These are phyloP conservation scores for Conger conger DNA, from an alignment of 2,113 vertebrate genomes.

Conservation along the genomic window DNA sequence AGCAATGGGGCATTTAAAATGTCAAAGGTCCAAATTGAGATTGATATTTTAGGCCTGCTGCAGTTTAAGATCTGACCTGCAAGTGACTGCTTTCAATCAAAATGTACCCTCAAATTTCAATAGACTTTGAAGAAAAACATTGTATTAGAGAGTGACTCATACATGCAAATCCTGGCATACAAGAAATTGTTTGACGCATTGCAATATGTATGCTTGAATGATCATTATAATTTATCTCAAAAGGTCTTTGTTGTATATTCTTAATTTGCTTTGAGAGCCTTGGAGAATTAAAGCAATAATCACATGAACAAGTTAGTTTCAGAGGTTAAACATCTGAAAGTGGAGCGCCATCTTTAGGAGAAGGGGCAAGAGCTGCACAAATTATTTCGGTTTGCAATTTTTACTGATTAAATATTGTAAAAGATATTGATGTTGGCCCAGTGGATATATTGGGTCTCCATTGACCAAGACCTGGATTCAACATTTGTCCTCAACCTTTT, in stretches of 20 bases:
- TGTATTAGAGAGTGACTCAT: neutral
- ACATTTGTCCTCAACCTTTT: no score
- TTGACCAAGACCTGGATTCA: no score
- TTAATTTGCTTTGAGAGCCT: neutral
- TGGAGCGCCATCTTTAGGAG: neutral
- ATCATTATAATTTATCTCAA: neutral
- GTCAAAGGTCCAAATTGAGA: neutral
- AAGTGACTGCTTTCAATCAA: neutral
- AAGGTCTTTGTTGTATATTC: neutral
- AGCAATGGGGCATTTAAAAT: neutral
- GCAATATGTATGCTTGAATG: neutral
- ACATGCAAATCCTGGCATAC: neutral
- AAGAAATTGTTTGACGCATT: neutral
- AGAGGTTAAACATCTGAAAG: neutral
- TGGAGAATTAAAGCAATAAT: neutral
- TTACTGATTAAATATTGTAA: neutral
- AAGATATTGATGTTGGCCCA: neutral
- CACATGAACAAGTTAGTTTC: neutral
- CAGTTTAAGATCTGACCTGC: neutral
- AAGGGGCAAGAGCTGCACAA: neutral
- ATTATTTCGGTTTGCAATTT: neutral
- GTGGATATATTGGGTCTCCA: no score
- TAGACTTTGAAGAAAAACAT: neutral
- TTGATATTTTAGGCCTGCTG: neutral
- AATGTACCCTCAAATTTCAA: neutral